Evolutionary conservation across 2,113 vertebrate species (phyloP), one percentile per base, ranked within the genome.

Genomic region (Trogon melanurus): DNA sequence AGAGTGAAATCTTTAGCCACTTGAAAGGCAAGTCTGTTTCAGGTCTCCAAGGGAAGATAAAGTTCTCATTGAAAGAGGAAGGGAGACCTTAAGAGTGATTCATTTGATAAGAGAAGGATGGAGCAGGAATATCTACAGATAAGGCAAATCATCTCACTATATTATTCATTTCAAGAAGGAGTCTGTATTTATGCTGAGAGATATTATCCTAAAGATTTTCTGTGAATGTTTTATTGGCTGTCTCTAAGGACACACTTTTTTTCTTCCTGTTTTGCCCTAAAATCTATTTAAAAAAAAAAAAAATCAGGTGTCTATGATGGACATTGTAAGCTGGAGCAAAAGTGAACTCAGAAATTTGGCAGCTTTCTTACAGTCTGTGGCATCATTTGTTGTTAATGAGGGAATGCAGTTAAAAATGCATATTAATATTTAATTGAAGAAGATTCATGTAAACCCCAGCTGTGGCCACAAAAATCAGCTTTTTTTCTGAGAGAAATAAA

Each of bases 341-440:
- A 79, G 16, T 41, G 41, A 58, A 41, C 25, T 78, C 36, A 67
- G 65, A 50, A 93, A 92, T 94, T 69, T 84, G 87, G 25, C 61
- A 79, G 70, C 41, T 88, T 95, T 79, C 36, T 92, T 97, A 29
- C 86, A 25, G 70, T 89, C 71, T 44, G 44, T 62, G 76, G 84
- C 65, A 76, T 78, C 72, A 65, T 81, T 97, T 88, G 60, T 83
- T 89, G 82, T 92, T 96, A 96, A 94, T 88, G 91, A 96, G 48
- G 36, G 65, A 66, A 73, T 67, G 34, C 57, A 84, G 38, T 56
- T 87, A 86, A 94, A 94, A 94, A 54, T 45, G 19, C 57, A 16
- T 54, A 64, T 87, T 92, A 89, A 89, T 92, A 92, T 96, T 97
- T 97, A 96, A 97, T 93, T 95, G 82, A 94, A 89, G 85, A 93